These are phyloP conservation scores for Odontocerum albicorne DNA, from an alignment of 2,888 invertebrate species.

Conservation along the genomic window DNA sequence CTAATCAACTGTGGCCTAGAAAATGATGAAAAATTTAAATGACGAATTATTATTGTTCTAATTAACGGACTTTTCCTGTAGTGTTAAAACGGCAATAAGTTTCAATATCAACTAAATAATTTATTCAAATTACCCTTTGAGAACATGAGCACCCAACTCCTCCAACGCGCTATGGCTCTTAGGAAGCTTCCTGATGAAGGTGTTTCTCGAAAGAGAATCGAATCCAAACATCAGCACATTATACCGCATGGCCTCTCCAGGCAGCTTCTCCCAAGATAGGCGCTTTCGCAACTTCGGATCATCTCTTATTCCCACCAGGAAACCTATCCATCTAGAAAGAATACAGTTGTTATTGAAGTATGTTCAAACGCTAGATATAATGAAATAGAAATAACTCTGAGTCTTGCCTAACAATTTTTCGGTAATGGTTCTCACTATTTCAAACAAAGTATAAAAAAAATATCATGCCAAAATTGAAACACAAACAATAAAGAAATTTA, in stretches of 20 bases:
- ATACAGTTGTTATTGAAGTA: too few species aligned
- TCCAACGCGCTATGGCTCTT: slow-evolving; percentile 71
- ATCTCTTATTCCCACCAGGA: slow-evolving; percentile 63
- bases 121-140: slow-evolving; percentile 62
- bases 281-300: slow-evolving; percentile 41
- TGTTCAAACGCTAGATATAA: too few species aligned
- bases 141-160: slow-evolving; percentile 60
- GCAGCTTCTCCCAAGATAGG: slow-evolving; percentile 51
- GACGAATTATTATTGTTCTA: too few species aligned
- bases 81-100: not conserved
- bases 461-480: too few species aligned
- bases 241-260: slow-evolving; percentile 52
- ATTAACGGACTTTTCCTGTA: too few species aligned
- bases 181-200: slow-evolving; percentile 77
- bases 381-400: too few species aligned
- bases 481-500: too few species aligned
- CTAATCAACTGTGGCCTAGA: too few species aligned
- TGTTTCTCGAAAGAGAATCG: slow-evolving; percentile 84
- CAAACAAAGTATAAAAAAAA: too few species aligned
- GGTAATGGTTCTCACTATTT: too few species aligned
- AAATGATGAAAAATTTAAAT: too few species aligned
- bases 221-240: slow-evolving; percentile 86
- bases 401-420: too few species aligned
- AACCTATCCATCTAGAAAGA: slow-evolving; percentile 61
- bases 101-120: not conserved